phyloP scores from a whole-genome alignment of 1,140 invertebrate genomes.

The Coelopa frigida region DNA sequence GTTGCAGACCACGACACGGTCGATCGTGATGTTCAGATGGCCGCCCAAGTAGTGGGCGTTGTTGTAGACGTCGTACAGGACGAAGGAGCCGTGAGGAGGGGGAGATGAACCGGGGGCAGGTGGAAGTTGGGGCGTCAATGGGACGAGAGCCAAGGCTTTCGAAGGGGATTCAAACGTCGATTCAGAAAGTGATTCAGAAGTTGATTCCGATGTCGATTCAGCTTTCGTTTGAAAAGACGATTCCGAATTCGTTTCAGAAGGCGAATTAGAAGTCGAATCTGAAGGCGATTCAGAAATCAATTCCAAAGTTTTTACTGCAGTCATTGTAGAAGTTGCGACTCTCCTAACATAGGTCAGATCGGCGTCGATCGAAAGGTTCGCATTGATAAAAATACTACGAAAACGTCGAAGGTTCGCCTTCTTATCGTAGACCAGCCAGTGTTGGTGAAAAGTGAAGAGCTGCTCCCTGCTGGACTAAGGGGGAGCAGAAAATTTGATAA shows the following conservation, averaged over 20 bases:
- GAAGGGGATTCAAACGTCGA: too few relatives aligned
- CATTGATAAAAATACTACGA: constrained; percentile 11
- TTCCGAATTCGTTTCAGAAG: not conserved
- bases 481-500: not conserved
- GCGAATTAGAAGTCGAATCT: too few relatives aligned
- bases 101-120: too few relatives aligned
- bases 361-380: constrained; percentile 20
- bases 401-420: constrained; percentile 9
- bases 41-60: constrained; percentile 29
- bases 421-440: constrained; percentile 31
- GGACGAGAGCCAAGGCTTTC: too few relatives aligned
- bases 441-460: constrained; percentile 20
- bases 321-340: too few relatives aligned
- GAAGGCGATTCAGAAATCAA: too few relatives aligned
- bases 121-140: not conserved
- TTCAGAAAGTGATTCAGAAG: too few relatives aligned
- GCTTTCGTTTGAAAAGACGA: not conserved
- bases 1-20: constrained; percentile 25
- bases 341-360: constrained; percentile 22
- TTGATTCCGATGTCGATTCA: not conserved
- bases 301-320: too few relatives aligned
- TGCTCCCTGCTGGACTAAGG: constrained; percentile 16
- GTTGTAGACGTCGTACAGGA: constrained; percentile 34
- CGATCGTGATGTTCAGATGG: constrained; percentile 27
- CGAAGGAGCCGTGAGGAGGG: constrained; percentile 10